Evolutionary conservation across 2,888 invertebrate species (phyloP), one percentile per base, ranked within the genome.

Genomic region (Drosophila anomelani): DNA sequence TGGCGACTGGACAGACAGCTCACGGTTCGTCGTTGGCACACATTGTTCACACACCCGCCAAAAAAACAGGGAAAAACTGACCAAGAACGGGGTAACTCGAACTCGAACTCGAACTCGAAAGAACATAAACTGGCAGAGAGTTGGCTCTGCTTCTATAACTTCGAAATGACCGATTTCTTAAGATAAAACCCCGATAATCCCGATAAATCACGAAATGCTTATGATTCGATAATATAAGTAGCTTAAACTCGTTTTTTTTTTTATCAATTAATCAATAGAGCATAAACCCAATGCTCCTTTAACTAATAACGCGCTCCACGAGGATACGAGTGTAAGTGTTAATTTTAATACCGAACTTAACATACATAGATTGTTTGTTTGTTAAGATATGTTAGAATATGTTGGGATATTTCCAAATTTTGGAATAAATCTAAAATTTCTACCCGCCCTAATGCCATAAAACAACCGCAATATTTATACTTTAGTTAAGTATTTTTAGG

Each of bases 1-100:
- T 64, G 64, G 63, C 49, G 47, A 62, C 43, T 51, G 64, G 49
- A 29, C 63, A 39, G 43, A 36, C 47, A 32, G 58, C 63, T 64
- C 49, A 17, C 63, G 63, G 64, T 29, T 64, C 39, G 47, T 58
- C 47, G 41, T 43, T 41, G 63, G 63, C 63, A 43, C 64, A 64
- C 49, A 63, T 51, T 51, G 49, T 64, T 64, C 63, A 63, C 64
- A 62, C 63, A 64, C 63, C 63, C 64, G 43, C 26, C 64, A 63
- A 43, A 43, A 43, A 62, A n/a, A 51, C 26, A 56, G 17, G 36
- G 44, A 20, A 49, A 47, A 63, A 34, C 63, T 64, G 39, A 34
- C 23, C 60, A 51, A 34, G 9, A 51, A 23, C 51, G 34, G 51
- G 51, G 34, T 36, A 51, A 32, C 23, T 23, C 23, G 23, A 51